Evolutionary conservation across 2,888 invertebrate species (phyloP), one percentile per base, ranked within the genome.

Genomic region (Leptopterna dolabrata): DNA sequence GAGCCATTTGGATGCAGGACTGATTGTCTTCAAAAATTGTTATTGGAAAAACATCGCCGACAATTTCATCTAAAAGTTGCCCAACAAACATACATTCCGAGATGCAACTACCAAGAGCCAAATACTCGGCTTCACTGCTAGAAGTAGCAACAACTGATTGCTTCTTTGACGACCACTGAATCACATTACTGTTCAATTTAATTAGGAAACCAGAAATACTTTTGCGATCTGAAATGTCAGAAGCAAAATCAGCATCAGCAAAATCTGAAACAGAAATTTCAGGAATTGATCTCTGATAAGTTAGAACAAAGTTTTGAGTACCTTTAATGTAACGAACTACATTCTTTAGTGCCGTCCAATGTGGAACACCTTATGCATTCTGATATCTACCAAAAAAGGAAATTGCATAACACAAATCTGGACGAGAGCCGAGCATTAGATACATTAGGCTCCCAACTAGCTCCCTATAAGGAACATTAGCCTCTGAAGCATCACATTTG

Each of bases 361-460:
- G 86, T 36, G 36, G 7, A 36, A 36, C 7, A 36, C 80, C 11
- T 14, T 27, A 73, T 19, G 24, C 43, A 78, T 78, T 78, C 45
- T 78, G 78, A 16, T 19, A 78, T 24, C 27, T 16, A 27, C 80
- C 87, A 80, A 87, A 87, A 63, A 19, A 87, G 0, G 87, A 71
- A n/a, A 87, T 30, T 6, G 81, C 70, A 45, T 43, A 87, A 71
- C 87, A 70, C 30, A 87, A 63, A 81, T 87, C 81, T 0, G 82
- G 87, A 27, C 87, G 36, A 11, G 76, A 55, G 9, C 84, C 47
- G 13, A 87, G 11, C 87, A 87, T 84, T 24, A 87, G n/a, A 73
- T 87, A 82, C 81, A 87, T 87, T 0, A 87, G 14, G 24, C 71
- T 87, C 19, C 82, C 82, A 3, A 87, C n/a, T 29, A 87, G 43